phyloP scores from a whole-genome alignment of 2,888 invertebrate genomes.

The Drosophila affinis region DNA sequence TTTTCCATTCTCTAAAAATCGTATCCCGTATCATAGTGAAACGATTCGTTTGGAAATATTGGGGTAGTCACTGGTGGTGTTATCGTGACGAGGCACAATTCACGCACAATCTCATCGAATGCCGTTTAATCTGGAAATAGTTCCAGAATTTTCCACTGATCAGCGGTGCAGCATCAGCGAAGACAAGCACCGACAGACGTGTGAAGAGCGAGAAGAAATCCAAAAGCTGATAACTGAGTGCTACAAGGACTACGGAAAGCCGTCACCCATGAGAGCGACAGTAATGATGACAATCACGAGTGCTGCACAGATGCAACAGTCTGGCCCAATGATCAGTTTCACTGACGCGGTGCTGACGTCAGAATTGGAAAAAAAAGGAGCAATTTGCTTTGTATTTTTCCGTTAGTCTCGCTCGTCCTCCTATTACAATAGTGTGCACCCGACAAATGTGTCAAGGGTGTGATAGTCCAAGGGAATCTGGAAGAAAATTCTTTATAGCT shows the following conservation, averaged over 20 bases:
- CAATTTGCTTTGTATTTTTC: constrained; percentile 1
- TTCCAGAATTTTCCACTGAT: constrained; percentile 55
- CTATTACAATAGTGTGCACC: constrained; percentile 20
- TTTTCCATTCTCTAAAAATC: too few species aligned
- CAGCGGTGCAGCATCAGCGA: constrained; percentile 32
- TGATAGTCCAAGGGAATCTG: not conserved
- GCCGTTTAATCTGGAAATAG: constrained; percentile 9
- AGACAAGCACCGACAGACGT: constrained; percentile 5
- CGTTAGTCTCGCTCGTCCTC: not conserved
- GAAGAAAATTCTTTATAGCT: too few species aligned
- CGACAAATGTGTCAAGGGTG: constrained; percentile 20
- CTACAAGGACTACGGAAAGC: constrained; percentile 6
- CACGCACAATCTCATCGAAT: constrained; percentile 9
- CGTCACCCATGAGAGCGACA: constrained; percentile 20
- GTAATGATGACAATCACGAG: constrained; percentile 30
- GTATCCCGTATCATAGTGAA: not conserved
- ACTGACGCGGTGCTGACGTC: constrained; percentile 31
- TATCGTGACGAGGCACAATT: constrained; percentile 27
- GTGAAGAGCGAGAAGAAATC: constrained; percentile 6
- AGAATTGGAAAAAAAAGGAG: constrained; percentile 14
- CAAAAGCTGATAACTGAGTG: constrained; percentile 42
- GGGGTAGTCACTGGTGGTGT: constrained; percentile 13
- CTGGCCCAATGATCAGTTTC: constrained; percentile 30
- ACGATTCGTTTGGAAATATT: constrained; percentile 14
- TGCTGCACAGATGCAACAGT: constrained; percentile 14